A percentile compares a stretch with the other conserved stretches of the same genome.
Conservation (phyloP, 2,888 invertebrate species). For the Mimachlamys varia region DNA sequence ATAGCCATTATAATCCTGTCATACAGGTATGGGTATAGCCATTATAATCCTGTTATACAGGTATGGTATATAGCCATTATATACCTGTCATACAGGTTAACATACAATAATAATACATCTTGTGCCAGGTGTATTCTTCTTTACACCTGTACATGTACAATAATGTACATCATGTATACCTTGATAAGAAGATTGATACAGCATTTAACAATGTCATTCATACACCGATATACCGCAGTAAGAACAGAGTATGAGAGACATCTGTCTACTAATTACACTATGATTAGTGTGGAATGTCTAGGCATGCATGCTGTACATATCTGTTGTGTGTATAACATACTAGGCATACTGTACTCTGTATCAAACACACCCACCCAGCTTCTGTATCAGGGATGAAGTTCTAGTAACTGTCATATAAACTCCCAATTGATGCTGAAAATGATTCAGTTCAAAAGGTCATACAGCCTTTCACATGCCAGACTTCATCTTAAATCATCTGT, state of each 20-base stretch:
- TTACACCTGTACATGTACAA: too few species aligned
- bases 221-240: too few species aligned
- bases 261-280: neutral
- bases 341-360: neutral
- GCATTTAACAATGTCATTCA: too few species aligned
- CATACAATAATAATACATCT: neutral
- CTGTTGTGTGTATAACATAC: too few species aligned
- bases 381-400: neutral
- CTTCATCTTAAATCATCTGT: neutral
- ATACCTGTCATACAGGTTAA: neutral
- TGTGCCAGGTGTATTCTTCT: neutral
- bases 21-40: neutral
- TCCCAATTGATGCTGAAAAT: slow-evolving; percentile 15
- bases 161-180: neutral
- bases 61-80: neutral
- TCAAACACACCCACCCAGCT: neutral
- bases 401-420: neutral
- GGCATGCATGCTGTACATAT: neutral
- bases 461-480: slow-evolving; percentile 3
- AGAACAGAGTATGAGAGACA: too few species aligned
- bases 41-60: neutral
- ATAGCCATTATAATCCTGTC: neutral
- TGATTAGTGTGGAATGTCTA: neutral
- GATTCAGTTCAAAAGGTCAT: slow-evolving; percentile 32
- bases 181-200: too few species aligned